A percentile compares a stretch with the other conserved stretches of the same genome.
Evolutionary conservation across 2,888 invertebrate species (phyloP).

Genomic region (Yponomeuta cagnagella): DNA sequence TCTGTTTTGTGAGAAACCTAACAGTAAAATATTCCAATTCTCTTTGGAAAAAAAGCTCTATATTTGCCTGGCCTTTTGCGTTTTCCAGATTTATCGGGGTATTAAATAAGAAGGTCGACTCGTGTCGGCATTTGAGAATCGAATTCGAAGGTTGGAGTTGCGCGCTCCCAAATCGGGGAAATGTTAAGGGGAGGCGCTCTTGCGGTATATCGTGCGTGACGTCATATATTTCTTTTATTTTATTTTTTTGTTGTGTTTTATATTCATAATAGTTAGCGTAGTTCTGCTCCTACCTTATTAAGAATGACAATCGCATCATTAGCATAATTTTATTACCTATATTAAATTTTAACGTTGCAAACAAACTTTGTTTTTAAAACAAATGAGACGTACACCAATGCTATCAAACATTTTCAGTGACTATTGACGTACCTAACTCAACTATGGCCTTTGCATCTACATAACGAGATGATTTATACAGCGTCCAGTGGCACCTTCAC

Average conservation of each 20-base stretch:
- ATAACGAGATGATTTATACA: too few species aligned
- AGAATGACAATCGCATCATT: too few species aligned
- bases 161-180: slow-evolving; percentile 17
- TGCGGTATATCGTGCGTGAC: background rate
- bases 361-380: too few species aligned
- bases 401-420: too few species aligned
- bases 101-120: slow-evolving; percentile 9
- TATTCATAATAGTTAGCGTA: too few species aligned
- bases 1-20: background rate
- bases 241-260: too few species aligned
- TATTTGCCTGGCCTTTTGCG: background rate
- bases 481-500: too few species aligned
- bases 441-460: too few species aligned
- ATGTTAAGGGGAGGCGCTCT: background rate
- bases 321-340: too few species aligned
- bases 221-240: background rate
- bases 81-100: background rate
- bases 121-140: slow-evolving; percentile 20
- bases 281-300: too few species aligned
- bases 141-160: slow-evolving; percentile 18
- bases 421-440: too few species aligned
- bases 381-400: too few species aligned
- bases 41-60: background rate
- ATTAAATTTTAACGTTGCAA: background rate
- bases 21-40: background rate